Base-by-base conservation (phyloP, 2,113 vertebrate genomes). In the Dascyllus trimaculatus region DNA sequence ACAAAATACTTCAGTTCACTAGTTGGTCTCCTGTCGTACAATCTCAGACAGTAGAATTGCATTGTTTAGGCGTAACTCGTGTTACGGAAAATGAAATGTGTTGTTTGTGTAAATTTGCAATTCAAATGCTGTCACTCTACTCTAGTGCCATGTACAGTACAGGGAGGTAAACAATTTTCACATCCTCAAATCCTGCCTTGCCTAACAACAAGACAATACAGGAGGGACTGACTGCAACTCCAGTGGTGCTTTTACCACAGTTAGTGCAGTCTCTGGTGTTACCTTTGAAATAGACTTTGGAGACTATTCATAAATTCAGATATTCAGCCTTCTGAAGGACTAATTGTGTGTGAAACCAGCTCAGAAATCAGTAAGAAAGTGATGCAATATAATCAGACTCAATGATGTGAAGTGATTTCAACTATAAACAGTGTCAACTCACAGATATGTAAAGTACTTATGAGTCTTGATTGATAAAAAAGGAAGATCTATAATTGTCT, bases 101-200 rank as follows among this genome's bases (percentile, higher is more conserved):
- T 60, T 62, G 53, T 11, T 46, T 19, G 57, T 52, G 5, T 18
- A 21, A 46, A 78, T 83, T 54, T 26, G 11, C 40, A 63, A 26
- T 58, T 68, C n/a, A 9, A 24, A 61, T 21, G 52, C 29, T 40
- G 19, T 25, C 10, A 43, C 40, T 68, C 25, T 35, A 15, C 5
- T 2, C 1, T 7, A 29, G 25, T 40, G 29, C 19, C 0, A 19
- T 25, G 52, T 45, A 24, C n/a, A 61, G 13, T 29, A 10, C 35
- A n/a, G 18, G 8, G 2, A 40, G 54, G 52, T 29, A 29, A 48
- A 69, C 25, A 38, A 11, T 53, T 32, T 4, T 29, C 5, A 29
- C 29, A 29, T 29, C 8, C 29, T 70, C 17, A 61, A 35, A 32
- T 22, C 19, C 40, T 18, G 56, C 38, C n/a, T 11, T 9, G n/a